Base-by-base conservation (phyloP, 2,113 vertebrate genomes). In the Spea bombifrons region DNA sequence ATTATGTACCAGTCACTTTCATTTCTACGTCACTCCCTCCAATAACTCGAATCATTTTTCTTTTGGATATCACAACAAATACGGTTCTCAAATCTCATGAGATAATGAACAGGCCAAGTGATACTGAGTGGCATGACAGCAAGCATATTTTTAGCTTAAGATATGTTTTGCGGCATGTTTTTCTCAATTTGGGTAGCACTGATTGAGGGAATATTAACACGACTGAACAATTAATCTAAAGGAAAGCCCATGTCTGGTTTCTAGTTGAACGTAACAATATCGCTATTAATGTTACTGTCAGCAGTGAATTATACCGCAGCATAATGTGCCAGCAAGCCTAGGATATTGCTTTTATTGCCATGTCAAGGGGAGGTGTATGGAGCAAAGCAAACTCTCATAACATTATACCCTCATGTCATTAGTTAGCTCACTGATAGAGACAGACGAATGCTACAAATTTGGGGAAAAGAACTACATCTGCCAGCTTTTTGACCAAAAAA, bases 1-100 rank as follows among this genome's bases (percentile, higher is more conserved):
- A 79, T 79, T 79, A 66, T 73, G 77, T 61, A 45, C 63, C 70
- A 73, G 70, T 79, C 65, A 67, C 61, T 65, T 53, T 78, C 61
- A 15, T 72, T 65, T 73, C 61, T 79, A 79, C 77, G 59, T 78
- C 76, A 78, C 68, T 52, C 13, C 61, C 64, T 72, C 59, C 71
- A 79, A 79, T 66, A 79, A 59, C 75, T 69, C 66, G 46, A 57
- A 15, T 59, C 44, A 66, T 66, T 78, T 71, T 68, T 65, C 53
- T 63, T 48, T 65, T 65, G 13, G 15, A 73, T 67, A 30, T 49
- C 50, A 44, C 57, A 47, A 73, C 44, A 71, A 71, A 50, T 53
- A 66, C 59, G 16, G 49, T 65, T 55, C 46, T 71, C 50, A n/a
- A 63, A 30, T 57, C 30, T 46, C 6, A 15, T 10, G 43, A n/a